Conservation (phyloP, 2,797 vertebrate species). For the Sebastes trivittatus region DNA sequence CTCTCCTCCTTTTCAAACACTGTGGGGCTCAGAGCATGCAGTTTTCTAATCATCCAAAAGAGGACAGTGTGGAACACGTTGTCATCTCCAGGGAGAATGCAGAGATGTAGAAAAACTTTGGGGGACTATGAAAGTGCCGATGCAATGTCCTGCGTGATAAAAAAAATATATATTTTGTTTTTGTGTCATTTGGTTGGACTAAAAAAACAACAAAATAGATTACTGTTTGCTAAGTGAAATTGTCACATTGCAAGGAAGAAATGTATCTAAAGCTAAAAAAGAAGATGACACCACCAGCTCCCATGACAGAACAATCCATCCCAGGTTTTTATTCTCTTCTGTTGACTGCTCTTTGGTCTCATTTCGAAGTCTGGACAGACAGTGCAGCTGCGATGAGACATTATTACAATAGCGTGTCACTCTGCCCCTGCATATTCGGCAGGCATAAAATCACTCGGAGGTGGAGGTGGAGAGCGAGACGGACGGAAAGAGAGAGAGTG, state of each 20-base stretch:
- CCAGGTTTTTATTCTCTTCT: constrained; percentile 1
- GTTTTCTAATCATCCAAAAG: constrained; percentile 77
- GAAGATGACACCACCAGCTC: background rate
- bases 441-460: constrained; percentile 62
- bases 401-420: constrained; percentile 58
- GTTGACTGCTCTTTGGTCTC: constrained; percentile 13
- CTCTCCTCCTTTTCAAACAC: background rate
- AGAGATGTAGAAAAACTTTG: constrained; percentile 7
- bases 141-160: constrained; percentile 24
- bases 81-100: constrained; percentile 72
- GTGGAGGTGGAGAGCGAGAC: constrained; percentile 28
- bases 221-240: background rate
- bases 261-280: background rate
- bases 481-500: constrained; percentile 49
- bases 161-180: background rate
- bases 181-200: background rate
- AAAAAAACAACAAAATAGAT: background rate
- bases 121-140: background rate
- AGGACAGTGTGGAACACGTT: constrained; percentile 83
- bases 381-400: constrained; percentile 37
- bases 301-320: background rate
- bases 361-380: constrained; percentile 40
- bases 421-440: constrained; percentile 72
- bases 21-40: constrained; percentile 39
- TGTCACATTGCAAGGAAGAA: background rate